phyloP scores from a whole-genome alignment of 2,888 invertebrate species.

The Polyploca ridens region DNA sequence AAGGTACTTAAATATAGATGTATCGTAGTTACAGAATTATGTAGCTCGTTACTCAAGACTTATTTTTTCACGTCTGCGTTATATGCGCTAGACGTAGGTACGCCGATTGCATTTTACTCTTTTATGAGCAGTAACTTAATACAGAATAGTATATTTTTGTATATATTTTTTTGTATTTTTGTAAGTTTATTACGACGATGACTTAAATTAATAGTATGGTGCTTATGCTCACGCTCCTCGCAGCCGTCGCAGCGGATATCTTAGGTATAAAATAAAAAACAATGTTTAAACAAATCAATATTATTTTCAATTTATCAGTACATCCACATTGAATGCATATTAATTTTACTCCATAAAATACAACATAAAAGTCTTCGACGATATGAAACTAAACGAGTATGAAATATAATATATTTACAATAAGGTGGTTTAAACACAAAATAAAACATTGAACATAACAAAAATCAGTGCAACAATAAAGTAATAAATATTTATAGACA shows the following conservation, averaged over 20 bases:
- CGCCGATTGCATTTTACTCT: conserved; percentile 30
- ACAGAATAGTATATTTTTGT: conserved; percentile 38
- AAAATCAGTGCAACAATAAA: conserved; percentile 83
- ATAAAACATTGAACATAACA: conserved; percentile 82
- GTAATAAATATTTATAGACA: conserved; percentile 81
- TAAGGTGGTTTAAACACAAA: conserved; percentile 79
- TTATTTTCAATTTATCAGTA: conserved; percentile 84
- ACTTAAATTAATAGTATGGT: conserved; percentile 22
- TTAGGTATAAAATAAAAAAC: conserved; percentile 41
- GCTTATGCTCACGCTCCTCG: neutral
- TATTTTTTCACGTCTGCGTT: conserved; percentile 51
- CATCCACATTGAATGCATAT: conserved; percentile 81
- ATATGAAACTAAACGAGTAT: conserved; percentile 74
- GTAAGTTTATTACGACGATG: conserved; percentile 24
- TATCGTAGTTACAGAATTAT: conserved; percentile 38
- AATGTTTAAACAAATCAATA: conserved; percentile 82
- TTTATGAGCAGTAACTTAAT: conserved; percentile 17
- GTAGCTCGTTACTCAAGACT: conserved; percentile 50
- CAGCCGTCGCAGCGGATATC: neutral
- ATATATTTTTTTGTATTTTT: conserved; percentile 7
- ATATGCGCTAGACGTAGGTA: conserved; percentile 34
- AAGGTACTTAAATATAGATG: conserved; percentile 40
- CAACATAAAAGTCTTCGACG: conserved; percentile 78
- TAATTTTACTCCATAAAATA: conserved; percentile 71
- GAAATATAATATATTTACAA: conserved; percentile 77